A percentile compares a stretch with the other conserved stretches of the same genome.
These are phyloP conservation scores for Matsumyia berberina DNA, from an alignment of 2,888 invertebrate species.

Conservation along the genomic window DNA sequence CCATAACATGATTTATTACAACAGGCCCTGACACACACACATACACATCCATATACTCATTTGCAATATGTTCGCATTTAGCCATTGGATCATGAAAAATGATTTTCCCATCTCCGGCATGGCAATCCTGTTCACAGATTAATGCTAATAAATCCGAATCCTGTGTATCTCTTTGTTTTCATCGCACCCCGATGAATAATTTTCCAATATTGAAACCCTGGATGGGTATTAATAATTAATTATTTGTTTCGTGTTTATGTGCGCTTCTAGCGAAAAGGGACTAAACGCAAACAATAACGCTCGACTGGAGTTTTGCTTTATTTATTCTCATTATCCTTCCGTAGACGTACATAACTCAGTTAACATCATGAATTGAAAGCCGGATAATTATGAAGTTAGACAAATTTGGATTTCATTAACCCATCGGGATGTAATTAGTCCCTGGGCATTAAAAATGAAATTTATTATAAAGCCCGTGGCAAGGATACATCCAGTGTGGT, in stretches of 20 bases:
- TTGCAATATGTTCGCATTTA: slow-evolving; percentile 3
- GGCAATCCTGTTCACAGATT: slow-evolving; percentile 8
- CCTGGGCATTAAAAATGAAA: background rate
- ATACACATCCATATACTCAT: background rate
- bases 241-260: slow-evolving; percentile 1
- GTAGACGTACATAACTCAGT: background rate
- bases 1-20: slow-evolving; percentile 36
- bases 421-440: slow-evolving; percentile 41
- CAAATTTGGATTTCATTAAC: slow-evolving; percentile 40
- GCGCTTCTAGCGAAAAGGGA: background rate
- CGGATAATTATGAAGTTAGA: slow-evolving; percentile 40
- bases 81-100: slow-evolving; percentile 25
- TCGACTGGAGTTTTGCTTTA: background rate
- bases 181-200: slow-evolving; percentile 31
- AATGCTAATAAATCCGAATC: slow-evolving; percentile 35
- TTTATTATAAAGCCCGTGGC: background rate
- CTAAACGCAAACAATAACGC: background rate
- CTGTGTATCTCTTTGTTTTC: slow-evolving; percentile 30
- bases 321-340: slow-evolving; percentile 8
- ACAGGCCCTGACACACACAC: slow-evolving; percentile 19
- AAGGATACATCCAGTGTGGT: background rate
- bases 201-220: slow-evolving; percentile 23
- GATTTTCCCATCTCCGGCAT: background rate
- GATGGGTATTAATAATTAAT: slow-evolving; percentile 34
- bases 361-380: slow-evolving; percentile 32